Conservation (phyloP, 2,888 invertebrate genomes). For the Aleiodes leptofemur region DNA sequence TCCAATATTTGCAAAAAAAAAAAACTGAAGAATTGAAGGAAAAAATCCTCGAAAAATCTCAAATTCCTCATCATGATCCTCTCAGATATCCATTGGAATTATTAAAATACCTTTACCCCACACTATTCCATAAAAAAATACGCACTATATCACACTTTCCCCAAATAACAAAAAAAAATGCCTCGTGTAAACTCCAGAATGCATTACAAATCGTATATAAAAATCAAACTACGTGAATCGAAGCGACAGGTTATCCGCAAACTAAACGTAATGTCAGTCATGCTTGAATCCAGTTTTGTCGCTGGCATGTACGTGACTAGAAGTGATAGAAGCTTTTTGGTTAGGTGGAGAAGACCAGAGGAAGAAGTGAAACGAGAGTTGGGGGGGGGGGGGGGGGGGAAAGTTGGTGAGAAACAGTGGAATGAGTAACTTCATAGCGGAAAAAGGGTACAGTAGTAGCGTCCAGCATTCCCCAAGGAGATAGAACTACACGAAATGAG, state of each 20-base stretch:
- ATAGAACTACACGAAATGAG: slow-evolving; percentile 13
- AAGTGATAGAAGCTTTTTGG: slow-evolving; percentile 32
- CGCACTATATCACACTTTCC: too few species aligned
- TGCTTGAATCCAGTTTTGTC: slow-evolving; percentile 38
- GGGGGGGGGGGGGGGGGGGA: neutral
- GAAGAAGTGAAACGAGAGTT: slow-evolving; percentile 20
- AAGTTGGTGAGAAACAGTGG: slow-evolving; percentile 20
- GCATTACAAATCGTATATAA: neutral
- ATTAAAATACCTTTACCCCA: too few species aligned
- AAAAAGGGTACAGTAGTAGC: slow-evolving; percentile 5
- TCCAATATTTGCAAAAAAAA: too few species aligned
- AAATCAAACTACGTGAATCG: slow-evolving; percentile 26
- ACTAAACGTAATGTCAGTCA: slow-evolving; percentile 37
- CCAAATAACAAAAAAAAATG: neutral
- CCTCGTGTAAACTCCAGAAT: neutral
- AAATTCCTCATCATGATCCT: too few species aligned
- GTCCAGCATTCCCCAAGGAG: slow-evolving; percentile 26
- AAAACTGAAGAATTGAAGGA: too few species aligned
- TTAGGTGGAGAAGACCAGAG: neutral
- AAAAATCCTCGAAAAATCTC: too few species aligned
- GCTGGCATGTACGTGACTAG: slow-evolving; percentile 44
- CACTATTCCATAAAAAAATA: too few species aligned
- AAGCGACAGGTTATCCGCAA: slow-evolving; percentile 46
- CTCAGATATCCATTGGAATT: too few species aligned
- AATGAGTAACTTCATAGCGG: slow-evolving; percentile 18